Base-by-base conservation (phyloP, 2,888 invertebrate species). In the Eretmocerus hayati region DNA sequence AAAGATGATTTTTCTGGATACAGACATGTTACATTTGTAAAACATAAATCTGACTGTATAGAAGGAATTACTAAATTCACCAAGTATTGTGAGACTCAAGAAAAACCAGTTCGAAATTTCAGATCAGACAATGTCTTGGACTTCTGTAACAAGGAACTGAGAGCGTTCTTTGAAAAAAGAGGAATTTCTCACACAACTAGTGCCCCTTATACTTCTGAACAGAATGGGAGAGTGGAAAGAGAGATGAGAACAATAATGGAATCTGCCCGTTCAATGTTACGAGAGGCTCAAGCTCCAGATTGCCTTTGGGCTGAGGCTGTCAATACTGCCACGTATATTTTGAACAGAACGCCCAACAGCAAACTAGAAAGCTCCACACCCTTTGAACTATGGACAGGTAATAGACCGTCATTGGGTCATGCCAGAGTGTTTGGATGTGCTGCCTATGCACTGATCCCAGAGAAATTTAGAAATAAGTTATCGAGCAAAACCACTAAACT, bases 231-330 rank as follows among this genome's bases (percentile, higher is more conserved):
- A 46, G 19, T 51, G 1, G 52, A 53, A 20, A 6, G 51, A 2
- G 51, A 53, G 8, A 56, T 48, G 13, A 30, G 53, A 3, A 56
- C 57, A 4, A 46, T 57, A 4, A 44, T 55, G 16, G 57, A 57
- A 18, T 37, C 15, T 4, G 36, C 16, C 9, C 13, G 36, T 15
- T 15, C 36, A 9, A 15, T 36, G 36, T 19, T 36, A 19, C 36
- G 18, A 11, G n/a, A 15, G 9, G 18, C 15, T 13, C 13, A n/a
- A 16, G 9, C 18, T 11, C 56, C 56, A 2, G 20, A 20, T 8
- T 36, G 33, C 13, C 41, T 59, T 8, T 59, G 58, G 58, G 57
- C 57, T 9, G 57, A 60, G 51, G 58, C 58, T 4, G 50, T 51
- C n/a, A n/a, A n/a, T n/a, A n/a, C n/a, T n/a, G n/a, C n/a, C n/a